Percentiles rank a stretch among this genome's conserved stretches.
Evolutionary conservation across 1,140 invertebrate species (phyloP).

Genomic region (Drosophila funebris): DNA sequence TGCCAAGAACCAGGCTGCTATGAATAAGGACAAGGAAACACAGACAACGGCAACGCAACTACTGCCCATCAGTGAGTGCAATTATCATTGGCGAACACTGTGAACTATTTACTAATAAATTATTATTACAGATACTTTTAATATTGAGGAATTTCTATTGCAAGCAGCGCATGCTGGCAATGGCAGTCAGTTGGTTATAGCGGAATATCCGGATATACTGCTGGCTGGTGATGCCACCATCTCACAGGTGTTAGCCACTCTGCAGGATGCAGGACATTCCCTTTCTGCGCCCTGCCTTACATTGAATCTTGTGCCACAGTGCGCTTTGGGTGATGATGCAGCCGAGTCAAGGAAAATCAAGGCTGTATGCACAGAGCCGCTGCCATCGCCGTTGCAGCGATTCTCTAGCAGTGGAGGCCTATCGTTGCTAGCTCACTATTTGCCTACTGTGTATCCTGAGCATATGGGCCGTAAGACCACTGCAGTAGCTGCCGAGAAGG

Average conservation of each 20-base stretch:
- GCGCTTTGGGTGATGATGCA: constrained; percentile 35
- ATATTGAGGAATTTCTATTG: constrained; percentile 69
- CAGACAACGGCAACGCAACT: constrained; percentile 53
- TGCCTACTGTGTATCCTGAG: constrained; percentile 94
- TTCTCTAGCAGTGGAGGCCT: constrained; percentile 94
- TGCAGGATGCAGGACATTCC: constrained; percentile 85
- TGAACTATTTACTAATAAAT: not conserved
- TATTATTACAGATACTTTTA: constrained; percentile 56
- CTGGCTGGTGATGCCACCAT: constrained; percentile 86
- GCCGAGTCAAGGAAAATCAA: constrained; percentile 52
- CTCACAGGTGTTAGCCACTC: constrained; percentile 86
- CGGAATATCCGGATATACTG: constrained; percentile 84
- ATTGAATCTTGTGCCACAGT: constrained; percentile 73
- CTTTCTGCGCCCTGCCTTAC: constrained; percentile 86
- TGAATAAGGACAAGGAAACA: constrained; percentile 75
- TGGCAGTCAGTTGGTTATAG: constrained; percentile 74
- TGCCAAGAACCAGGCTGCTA: constrained; percentile 86
- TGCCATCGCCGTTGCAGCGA: constrained; percentile 88
- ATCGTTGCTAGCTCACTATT: constrained; percentile 92
- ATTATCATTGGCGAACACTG: no score
- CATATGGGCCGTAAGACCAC: constrained; percentile 76
- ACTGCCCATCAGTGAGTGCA: constrained; percentile 57
- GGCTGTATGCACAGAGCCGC: constrained; percentile 70
- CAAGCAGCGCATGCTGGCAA: constrained; percentile 54
- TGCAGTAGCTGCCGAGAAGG: constrained; percentile 83